Base-by-base conservation (phyloP, 2,888 invertebrate genomes). In the Pseudanteris insignis region DNA sequence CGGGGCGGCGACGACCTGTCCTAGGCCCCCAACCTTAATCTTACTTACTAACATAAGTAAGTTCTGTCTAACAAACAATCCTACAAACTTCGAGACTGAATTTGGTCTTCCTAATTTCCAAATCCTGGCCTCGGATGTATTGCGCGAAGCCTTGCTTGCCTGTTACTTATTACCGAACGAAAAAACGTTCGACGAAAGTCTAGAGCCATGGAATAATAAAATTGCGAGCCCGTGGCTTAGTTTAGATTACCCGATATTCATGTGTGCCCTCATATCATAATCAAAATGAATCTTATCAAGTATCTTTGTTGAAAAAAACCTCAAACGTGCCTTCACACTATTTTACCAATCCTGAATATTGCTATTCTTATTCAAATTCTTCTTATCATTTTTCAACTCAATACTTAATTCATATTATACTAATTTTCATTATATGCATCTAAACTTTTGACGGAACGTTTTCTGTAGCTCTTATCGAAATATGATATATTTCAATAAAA, bases 1-100 rank as follows among this genome's bases (percentile, higher is more conserved):
- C 83, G 82, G 83, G 84, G 83, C 83, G 82, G 80, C 80, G 82
- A 83, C 79, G 79, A 80, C 79, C 79, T 79, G 79, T 80, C 79
- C 79, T 80, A 80, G 79, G 79, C 79, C 79, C 77, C 79, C 78
- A 78, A 77, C 79, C 75, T 78, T 72, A 78, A 78, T 79, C 75
- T 79, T 80, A 79, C 79, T 80, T 80, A 80, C 79, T 79, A 80
- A 80, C 79, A 80, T 79, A 79, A 80, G 79, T 80, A 80, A 80
- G 79, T 80, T 78, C 77, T 80, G 70, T 76, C 79, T 79, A 79
- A 79, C 79, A 78, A 78, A 75, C 75, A 76, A 76, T 66, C 68
- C 66, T 66, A 70, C 70, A 72, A 70, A 69, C 68, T 75, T 69
- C 73, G 66, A 69, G 64, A 75, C 72, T 76, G 74, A 73, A 69